Percentiles rank a stretch among this genome's conserved stretches.
Conservation (phyloP, 2,888 invertebrate genomes). For the Cantharis nigra region DNA sequence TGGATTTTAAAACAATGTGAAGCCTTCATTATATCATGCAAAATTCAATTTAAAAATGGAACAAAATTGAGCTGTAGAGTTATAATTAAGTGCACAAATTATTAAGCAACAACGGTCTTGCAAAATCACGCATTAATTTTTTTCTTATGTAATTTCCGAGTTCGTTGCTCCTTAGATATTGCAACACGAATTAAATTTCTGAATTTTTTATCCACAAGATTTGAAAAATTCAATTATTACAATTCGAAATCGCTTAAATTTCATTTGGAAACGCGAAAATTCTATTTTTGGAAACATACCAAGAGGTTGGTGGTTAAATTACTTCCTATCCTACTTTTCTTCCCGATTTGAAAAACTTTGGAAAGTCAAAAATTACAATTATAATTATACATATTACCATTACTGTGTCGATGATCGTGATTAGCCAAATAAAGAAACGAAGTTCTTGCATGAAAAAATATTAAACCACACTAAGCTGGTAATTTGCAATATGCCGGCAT, state of each 20-base stretch:
- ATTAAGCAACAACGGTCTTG: slow-evolving; percentile 1
- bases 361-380: neutral
- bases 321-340: neutral
- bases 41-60: neutral
- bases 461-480: neutral
- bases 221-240: neutral
- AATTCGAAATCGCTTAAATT: neutral
- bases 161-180: slow-evolving; percentile 11
- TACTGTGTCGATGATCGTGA: neutral
- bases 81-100: neutral
- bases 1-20: neutral
- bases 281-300: neutral
- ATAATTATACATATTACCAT: neutral
- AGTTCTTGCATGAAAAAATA: neutral
- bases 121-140: slow-evolving; percentile 16
- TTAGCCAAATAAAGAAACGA: neutral
- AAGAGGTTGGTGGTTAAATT: neutral
- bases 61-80: neutral
- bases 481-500: slow-evolving; percentile 4
- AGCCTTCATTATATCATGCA: neutral
- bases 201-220: neutral
- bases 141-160: slow-evolving; percentile 26
- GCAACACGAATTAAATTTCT: neutral
- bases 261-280: neutral
- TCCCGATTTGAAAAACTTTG: neutral